Conservation (phyloP, 2,888 invertebrate species). For the Clepsis dumicolana region DNA sequence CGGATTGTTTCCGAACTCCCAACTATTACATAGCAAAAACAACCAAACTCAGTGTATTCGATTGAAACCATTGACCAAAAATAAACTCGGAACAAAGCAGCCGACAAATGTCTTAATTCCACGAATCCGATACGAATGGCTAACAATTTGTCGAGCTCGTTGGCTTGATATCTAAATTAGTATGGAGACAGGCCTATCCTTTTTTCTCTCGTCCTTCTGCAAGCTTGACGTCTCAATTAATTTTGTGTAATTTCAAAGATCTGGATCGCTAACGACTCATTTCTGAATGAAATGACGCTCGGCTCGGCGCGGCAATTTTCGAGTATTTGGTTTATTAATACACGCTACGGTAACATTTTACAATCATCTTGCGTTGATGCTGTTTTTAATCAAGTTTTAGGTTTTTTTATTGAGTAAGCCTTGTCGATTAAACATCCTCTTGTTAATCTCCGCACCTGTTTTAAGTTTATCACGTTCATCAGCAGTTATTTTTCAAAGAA, state of each 20-base stretch:
- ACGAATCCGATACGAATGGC: slow-evolving; percentile 73
- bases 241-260: slow-evolving; percentile 79
- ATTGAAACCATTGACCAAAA: slow-evolving; percentile 56
- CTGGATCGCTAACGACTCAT: slow-evolving; percentile 71
- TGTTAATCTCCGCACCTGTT: slow-evolving; percentile 33
- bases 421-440: slow-evolving; percentile 34
- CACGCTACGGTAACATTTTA: slow-evolving; percentile 26
- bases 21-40: slow-evolving; percentile 69
- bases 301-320: slow-evolving; percentile 41
- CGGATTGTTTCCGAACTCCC: slow-evolving; percentile 53
- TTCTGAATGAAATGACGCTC: slow-evolving; percentile 56
- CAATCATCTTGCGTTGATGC: slow-evolving; percentile 36
- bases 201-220: slow-evolving; percentile 65
- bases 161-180: slow-evolving; percentile 83
- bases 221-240: slow-evolving; percentile 80
- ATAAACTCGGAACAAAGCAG: slow-evolving; percentile 53
- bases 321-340: slow-evolving; percentile 44
- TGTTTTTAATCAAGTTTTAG: slow-evolving; percentile 36
- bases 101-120: slow-evolving; percentile 67
- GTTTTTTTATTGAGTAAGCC: slow-evolving; percentile 27
- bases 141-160: slow-evolving; percentile 80
- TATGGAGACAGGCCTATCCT: slow-evolving; percentile 74
- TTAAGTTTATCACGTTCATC: not conserved
- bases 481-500: not conserved
- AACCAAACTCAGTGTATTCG: slow-evolving; percentile 59